These are phyloP conservation scores for Orchestia grillus DNA, from an alignment of 1,140 invertebrate genomes.

Conservation along the genomic window DNA sequence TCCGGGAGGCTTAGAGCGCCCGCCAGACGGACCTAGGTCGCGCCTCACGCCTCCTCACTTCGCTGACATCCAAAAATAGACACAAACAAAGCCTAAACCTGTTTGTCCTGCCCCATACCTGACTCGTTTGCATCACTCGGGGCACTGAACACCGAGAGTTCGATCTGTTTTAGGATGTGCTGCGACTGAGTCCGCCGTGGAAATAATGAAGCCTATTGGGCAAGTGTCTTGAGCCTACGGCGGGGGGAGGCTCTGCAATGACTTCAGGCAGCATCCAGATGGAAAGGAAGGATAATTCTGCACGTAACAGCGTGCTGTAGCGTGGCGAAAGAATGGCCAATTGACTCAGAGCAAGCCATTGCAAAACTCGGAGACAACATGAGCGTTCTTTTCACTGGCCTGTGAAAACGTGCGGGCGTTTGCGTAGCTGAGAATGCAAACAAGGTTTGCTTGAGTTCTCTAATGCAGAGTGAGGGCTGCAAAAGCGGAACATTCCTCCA, in stretches of 20 bases:
- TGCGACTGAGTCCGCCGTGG: background rate
- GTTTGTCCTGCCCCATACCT: background rate
- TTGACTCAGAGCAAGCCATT: background rate
- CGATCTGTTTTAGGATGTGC: background rate
- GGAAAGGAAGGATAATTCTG: background rate
- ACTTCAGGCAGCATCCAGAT: background rate
- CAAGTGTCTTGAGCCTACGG: background rate
- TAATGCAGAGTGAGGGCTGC: background rate
- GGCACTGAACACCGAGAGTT: background rate
- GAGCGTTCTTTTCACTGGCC: background rate
- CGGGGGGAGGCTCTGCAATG: background rate
- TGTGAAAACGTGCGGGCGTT: background rate
- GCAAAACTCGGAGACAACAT: background rate
- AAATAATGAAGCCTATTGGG: background rate
- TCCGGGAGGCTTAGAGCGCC: background rate
- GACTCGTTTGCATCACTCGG: background rate
- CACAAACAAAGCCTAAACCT: background rate
- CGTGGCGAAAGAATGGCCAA: background rate
- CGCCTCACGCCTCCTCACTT: background rate
- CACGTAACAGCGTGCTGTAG: background rate
- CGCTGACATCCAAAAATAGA: background rate
- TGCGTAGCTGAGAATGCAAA: background rate
- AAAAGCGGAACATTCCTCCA: background rate
- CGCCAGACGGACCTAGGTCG: background rate
- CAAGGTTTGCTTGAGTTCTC: background rate